A percentile compares a stretch with the other conserved stretches of the same genome.
phyloP scores from a whole-genome alignment of 2,888 invertebrate genomes.

The Gymnoscelis rufifasciata region DNA sequence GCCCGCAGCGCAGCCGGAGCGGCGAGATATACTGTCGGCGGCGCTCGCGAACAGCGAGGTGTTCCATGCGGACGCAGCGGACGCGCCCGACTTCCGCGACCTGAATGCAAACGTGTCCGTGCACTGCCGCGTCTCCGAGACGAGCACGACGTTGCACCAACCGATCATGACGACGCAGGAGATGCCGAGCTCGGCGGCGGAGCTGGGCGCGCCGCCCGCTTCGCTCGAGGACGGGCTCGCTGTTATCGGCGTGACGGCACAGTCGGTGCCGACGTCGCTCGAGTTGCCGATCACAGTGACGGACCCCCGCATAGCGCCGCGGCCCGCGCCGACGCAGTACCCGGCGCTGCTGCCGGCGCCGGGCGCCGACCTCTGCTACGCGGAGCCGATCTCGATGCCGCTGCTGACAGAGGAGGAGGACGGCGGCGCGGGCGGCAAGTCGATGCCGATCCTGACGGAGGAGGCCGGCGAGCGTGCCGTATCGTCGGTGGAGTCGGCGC shows the following conservation, averaged over 20 bases:
- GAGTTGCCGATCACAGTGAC: constrained; percentile 88
- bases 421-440: constrained; percentile 37
- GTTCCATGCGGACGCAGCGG: constrained; percentile 80
- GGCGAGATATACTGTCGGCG: constrained; percentile 86
- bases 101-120: constrained; percentile 77
- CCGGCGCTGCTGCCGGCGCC: constrained; percentile 47
- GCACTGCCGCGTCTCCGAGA: constrained; percentile 84
- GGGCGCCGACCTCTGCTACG: constrained; percentile 58
- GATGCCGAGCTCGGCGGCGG: constrained; percentile 78
- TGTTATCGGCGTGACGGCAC: constrained; percentile 78
- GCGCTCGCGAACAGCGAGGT: constrained; percentile 87
- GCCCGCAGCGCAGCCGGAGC: constrained; percentile 57
- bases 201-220: constrained; percentile 45
- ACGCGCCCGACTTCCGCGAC: constrained; percentile 80
- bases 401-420: constrained; percentile 74
- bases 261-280: constrained; percentile 82
- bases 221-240: constrained; percentile 78
- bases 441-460: constrained; percentile 70
- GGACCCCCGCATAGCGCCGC: constrained; percentile 84
- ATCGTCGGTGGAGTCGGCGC: constrained; percentile 9
- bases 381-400: constrained; percentile 79
- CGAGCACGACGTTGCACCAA: constrained; percentile 85
- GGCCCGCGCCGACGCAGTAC: constrained; percentile 60
- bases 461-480: constrained; percentile 46
- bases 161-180: constrained; percentile 91